A percentile compares a stretch with the other conserved stretches of the same genome.
These are phyloP conservation scores for Papilio xuthus DNA, from an alignment of 1,140 invertebrate genomes.

Conservation along the genomic window DNA sequence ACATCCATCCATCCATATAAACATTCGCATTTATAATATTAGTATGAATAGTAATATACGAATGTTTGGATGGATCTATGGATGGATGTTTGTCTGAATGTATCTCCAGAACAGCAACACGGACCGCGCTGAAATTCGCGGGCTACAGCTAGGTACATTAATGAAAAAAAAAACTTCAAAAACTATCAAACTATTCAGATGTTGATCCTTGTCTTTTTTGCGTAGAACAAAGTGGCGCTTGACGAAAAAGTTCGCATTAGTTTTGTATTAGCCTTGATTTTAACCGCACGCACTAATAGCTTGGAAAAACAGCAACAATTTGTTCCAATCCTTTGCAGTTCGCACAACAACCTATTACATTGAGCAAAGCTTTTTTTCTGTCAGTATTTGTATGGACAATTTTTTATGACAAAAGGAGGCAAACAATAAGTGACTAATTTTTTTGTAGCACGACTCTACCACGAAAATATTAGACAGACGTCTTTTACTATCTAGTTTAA, in stretches of 20 bases:
- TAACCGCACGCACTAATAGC: background rate
- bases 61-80: no score
- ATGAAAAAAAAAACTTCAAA: background rate
- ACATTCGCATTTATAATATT: no score
- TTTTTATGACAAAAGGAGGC: conserved; percentile 1
- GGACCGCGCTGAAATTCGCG: no score
- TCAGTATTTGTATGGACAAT: background rate
- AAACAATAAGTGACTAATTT: conserved; percentile 3
- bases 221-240: background rate
- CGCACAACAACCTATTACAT: conserved; percentile 7
- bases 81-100: no score
- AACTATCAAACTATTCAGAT: background rate
- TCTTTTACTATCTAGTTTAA: background rate
- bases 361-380: conserved; percentile 1
- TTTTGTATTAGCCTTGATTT: background rate
- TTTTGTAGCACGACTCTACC: background rate
- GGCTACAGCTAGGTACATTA: no score
- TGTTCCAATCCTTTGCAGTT: conserved; percentile 10
- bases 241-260: background rate
- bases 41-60: no score
- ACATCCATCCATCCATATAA: no score
- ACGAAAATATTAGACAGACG: background rate
- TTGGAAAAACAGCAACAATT: conserved; percentile 1
- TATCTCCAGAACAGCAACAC: no score
- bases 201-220: background rate